These are phyloP conservation scores for Taurulus bubalis DNA, from an alignment of 2,113 vertebrate species.

Conservation along the genomic window DNA sequence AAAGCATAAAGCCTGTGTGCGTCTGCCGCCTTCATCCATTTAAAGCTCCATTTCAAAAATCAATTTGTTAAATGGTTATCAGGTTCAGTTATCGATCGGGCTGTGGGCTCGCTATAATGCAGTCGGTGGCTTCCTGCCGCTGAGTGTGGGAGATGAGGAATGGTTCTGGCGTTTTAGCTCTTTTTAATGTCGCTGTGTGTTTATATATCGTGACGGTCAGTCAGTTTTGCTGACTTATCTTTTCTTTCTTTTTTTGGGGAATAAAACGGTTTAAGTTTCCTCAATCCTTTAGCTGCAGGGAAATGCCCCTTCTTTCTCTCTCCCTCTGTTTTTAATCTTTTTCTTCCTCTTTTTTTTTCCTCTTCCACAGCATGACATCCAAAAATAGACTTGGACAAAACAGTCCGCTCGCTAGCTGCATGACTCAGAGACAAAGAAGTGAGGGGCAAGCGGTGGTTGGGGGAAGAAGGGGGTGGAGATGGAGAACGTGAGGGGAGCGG, in stretches of 20 bases:
- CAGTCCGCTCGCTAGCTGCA: slow-evolving; percentile 67
- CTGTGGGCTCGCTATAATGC: slow-evolving; percentile 39
- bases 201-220: slow-evolving; percentile 40
- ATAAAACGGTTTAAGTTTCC: slow-evolving; percentile 70
- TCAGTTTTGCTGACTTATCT: slow-evolving; percentile 63
- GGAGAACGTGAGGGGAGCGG: slow-evolving; percentile 1
- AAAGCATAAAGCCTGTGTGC: slow-evolving; percentile 5
- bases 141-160: slow-evolving; percentile 45
- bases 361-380: slow-evolving; percentile 66
- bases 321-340: slow-evolving; percentile 70
- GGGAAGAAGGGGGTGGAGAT: neutral
- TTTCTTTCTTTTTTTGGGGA: slow-evolving; percentile 4
- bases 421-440: slow-evolving; percentile 60
- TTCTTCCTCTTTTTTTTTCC: no score
- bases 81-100: slow-evolving; percentile 68
- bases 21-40: slow-evolving; percentile 53
- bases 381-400: slow-evolving; percentile 78
- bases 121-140: slow-evolving; percentile 45
- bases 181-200: slow-evolving; percentile 29
- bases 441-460: no score
- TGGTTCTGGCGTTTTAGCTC: slow-evolving; percentile 21
- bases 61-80: slow-evolving; percentile 74
- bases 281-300: slow-evolving; percentile 64
- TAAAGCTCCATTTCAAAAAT: slow-evolving; percentile 68
- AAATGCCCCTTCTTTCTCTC: slow-evolving; percentile 54